Evolutionary conservation across 2,888 invertebrate genomes (phyloP).

Genomic region (Pollenia angustigena): DNA sequence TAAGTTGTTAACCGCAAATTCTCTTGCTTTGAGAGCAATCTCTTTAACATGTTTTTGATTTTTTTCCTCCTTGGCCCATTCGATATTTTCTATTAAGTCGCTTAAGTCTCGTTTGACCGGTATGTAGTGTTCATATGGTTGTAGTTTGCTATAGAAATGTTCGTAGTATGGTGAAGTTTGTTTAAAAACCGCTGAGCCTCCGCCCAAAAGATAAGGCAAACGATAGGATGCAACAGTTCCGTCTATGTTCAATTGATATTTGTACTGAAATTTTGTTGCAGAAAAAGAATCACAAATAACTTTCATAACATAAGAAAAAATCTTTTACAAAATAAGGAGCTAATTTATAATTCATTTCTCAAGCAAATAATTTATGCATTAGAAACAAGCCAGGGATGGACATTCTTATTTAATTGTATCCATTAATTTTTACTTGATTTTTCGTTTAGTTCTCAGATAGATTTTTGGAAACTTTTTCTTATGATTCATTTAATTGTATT

Average conservation of each 20-base stretch:
- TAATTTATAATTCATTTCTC: too few relatives aligned
- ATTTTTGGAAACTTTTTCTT: too few relatives aligned
- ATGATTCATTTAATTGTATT: too few relatives aligned
- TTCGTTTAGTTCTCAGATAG: too few relatives aligned
- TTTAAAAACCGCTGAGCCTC: conserved; percentile 94
- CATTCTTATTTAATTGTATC: too few relatives aligned
- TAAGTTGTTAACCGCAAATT: conserved; percentile 91
- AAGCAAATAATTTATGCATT: too few relatives aligned
- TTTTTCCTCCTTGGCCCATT: conserved; percentile 91
- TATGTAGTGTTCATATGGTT: conserved; percentile 92
- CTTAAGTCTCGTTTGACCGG: conserved; percentile 92
- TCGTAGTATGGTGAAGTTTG: conserved; percentile 97
- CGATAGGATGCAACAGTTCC: conserved; percentile 98
- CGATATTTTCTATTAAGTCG: conserved; percentile 91
- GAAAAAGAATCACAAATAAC: not conserved
- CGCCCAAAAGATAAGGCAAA: conserved; percentile 94
- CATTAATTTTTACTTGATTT: too few relatives aligned
- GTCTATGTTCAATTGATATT: conserved; percentile 97
- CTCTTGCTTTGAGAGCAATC: conserved; percentile 88
- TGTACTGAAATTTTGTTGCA: conserved; percentile 87
- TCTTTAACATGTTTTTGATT: conserved; percentile 85
- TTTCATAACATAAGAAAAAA: not conserved
- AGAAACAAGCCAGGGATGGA: too few relatives aligned
- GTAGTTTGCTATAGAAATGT: conserved; percentile 93
- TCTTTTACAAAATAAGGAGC: too few relatives aligned